phyloP scores from a whole-genome alignment of 1,140 invertebrate genomes.

The Glomeris maerens region DNA sequence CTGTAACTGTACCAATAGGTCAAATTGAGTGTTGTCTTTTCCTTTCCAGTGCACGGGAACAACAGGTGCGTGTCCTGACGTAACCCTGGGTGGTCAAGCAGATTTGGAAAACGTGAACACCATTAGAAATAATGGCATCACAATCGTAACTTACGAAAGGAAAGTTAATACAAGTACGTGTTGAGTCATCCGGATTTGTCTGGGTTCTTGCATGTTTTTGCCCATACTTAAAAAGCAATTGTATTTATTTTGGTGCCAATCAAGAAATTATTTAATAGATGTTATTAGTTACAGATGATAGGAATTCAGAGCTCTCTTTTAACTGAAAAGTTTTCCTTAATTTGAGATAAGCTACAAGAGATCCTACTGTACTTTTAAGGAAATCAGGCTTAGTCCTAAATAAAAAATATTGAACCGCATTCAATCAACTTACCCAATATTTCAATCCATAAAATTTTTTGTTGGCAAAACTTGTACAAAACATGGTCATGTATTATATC shows the following conservation, averaged over 20 bases:
- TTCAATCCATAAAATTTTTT: neutral
- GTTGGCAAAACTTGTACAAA: neutral
- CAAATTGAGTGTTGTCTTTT: neutral
- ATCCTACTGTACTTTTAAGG: too few relatives aligned
- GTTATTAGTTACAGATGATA: too few relatives aligned
- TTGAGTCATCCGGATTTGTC: conserved; percentile 40
- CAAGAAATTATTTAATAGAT: too few relatives aligned
- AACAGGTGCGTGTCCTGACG: conserved; percentile 70
- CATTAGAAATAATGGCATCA: conserved; percentile 59
- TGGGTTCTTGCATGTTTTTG: neutral
- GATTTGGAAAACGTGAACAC: conserved; percentile 59
- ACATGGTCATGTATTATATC: neutral
- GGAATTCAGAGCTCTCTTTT: conserved; percentile 14
- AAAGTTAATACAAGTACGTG: conserved; percentile 42
- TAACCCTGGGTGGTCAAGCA: conserved; percentile 60
- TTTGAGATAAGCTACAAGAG: too few relatives aligned
- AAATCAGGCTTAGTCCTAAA: neutral
- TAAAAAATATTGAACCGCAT: neutral
- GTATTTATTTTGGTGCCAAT: too few relatives aligned
- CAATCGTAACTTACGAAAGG: conserved; percentile 60
- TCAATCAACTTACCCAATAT: neutral
- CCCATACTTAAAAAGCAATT: neutral
- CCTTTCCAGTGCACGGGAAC: conserved; percentile 38
- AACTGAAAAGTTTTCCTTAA: too few relatives aligned
- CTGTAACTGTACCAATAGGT: neutral